Evolutionary conservation across 2,888 invertebrate genomes (phyloP).

Genomic region (Branchellion lobata): DNA sequence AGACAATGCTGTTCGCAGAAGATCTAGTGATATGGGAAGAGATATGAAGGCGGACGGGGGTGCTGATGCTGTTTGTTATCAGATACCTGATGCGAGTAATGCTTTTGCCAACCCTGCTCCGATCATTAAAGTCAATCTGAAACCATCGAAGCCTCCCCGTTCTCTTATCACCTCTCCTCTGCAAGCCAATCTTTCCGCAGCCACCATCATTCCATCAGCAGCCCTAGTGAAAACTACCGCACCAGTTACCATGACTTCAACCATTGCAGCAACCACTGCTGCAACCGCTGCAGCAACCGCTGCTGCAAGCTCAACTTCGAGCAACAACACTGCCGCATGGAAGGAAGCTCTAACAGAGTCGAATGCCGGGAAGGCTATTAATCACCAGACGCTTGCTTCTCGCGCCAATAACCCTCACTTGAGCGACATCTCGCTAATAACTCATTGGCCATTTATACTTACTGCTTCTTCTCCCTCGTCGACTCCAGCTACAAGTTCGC

Average conservation of each 20-base stretch:
- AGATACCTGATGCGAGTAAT: no score
- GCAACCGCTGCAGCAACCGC: background rate
- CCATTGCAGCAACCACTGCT: background rate
- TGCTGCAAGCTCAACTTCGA: background rate
- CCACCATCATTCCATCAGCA: slow-evolving; percentile 4
- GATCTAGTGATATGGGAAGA: no score
- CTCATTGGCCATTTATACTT: background rate
- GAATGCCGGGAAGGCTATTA: background rate
- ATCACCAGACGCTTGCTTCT: background rate
- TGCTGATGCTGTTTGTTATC: no score
- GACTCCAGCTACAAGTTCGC: background rate
- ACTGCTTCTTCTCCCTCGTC: background rate
- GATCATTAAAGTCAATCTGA: no score
- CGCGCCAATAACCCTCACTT: background rate
- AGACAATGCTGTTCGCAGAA: no score
- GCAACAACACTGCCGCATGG: background rate
- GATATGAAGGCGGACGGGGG: no score
- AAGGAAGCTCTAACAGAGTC: background rate
- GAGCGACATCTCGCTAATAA: background rate
- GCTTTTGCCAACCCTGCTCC: no score
- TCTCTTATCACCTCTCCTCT: no score
- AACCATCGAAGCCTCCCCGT: no score
- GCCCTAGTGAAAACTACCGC: background rate
- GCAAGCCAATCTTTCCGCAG: background rate
- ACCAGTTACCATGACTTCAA: background rate